Percentiles rank a stretch among this genome's conserved stretches.
Conservation (phyloP, 2,113 vertebrate genomes). For the Cyrtonyx montezumae region DNA sequence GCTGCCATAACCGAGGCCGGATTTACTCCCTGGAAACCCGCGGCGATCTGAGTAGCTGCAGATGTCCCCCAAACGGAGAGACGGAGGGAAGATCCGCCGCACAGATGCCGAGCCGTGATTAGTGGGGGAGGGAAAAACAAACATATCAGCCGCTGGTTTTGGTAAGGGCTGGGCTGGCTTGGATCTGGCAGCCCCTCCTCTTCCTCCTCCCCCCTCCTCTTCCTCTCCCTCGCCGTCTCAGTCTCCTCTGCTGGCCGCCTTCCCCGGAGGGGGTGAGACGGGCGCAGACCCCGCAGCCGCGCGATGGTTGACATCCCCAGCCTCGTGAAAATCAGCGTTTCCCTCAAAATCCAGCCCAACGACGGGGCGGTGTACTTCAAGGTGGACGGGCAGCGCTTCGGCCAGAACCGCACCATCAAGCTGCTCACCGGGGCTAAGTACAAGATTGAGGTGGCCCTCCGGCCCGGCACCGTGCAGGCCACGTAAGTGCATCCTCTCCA, state of each 20-base stretch:
- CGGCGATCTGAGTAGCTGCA: not conserved
- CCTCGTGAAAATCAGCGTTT: conserved; percentile 89
- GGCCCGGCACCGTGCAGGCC: conserved; percentile 88
- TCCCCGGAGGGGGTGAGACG: conserved; percentile 15
- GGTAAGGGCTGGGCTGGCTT: conserved; percentile 38
- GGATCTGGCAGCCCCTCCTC: conserved; percentile 36
- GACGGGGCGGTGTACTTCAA: conserved; percentile 93
- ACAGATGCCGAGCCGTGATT: not conserved
- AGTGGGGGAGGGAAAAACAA: not conserved
- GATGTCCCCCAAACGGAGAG: not conserved
- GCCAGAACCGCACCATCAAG: conserved; percentile 96
- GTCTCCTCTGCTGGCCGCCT: not conserved
- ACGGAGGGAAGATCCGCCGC: not conserved
- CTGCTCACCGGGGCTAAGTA: conserved; percentile 96
- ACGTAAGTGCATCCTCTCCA: conserved; percentile 82
- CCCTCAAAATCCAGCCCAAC: conserved; percentile 93
- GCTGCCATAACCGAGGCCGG: conserved; percentile 1
- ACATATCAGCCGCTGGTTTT: conserved; percentile 21
- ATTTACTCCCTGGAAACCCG: conserved; percentile 50
- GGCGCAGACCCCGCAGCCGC: not conserved
- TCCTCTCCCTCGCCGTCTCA: conserved; percentile 35
- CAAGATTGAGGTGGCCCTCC: conserved; percentile 90
- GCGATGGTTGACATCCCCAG: conserved; percentile 89
- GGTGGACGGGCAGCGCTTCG: conserved; percentile 93
- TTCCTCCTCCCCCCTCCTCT: conserved; percentile 52